phyloP scores from a whole-genome alignment of 2,888 invertebrate genomes.

The Trichopria drosophilae region DNA sequence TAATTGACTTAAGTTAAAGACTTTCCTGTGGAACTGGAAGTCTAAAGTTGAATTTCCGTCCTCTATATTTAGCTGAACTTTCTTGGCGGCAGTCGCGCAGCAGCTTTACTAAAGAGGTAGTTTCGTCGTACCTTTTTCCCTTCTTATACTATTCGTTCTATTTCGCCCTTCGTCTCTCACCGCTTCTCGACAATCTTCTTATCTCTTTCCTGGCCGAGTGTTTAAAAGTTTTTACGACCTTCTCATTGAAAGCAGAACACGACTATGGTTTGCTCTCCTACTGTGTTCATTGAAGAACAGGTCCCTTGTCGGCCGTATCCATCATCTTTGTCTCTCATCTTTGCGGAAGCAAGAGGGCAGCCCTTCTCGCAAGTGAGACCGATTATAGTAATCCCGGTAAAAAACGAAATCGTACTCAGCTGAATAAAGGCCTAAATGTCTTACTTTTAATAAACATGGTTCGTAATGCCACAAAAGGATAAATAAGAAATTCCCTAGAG shows the following conservation, averaged over 20 bases:
- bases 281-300: conserved; percentile 41
- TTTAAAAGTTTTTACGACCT: conserved; percentile 49
- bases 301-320: conserved; percentile 33
- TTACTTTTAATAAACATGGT: no score
- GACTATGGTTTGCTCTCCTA: conserved; percentile 26
- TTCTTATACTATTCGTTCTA: conserved; percentile 15
- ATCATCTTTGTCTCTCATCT: conserved; percentile 26
- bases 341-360: no score
- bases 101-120: conserved; percentile 8
- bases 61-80: conserved; percentile 18
- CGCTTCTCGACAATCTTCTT: conserved; percentile 9
- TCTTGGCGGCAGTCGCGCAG: conserved; percentile 10
- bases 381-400: no score
- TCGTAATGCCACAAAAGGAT: no score
- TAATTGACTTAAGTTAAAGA: no score
- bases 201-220: conserved; percentile 35
- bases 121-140: no score
- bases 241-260: conserved; percentile 47
- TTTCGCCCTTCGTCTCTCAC: conserved; percentile 25
- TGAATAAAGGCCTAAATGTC: no score
- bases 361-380: no score
- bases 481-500: no score
- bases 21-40: no score
- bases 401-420: no score
- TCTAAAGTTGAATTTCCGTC: conserved; percentile 22